Evolutionary conservation across 2,888 invertebrate species (phyloP).

Genomic region (Agrotis clavis): DNA sequence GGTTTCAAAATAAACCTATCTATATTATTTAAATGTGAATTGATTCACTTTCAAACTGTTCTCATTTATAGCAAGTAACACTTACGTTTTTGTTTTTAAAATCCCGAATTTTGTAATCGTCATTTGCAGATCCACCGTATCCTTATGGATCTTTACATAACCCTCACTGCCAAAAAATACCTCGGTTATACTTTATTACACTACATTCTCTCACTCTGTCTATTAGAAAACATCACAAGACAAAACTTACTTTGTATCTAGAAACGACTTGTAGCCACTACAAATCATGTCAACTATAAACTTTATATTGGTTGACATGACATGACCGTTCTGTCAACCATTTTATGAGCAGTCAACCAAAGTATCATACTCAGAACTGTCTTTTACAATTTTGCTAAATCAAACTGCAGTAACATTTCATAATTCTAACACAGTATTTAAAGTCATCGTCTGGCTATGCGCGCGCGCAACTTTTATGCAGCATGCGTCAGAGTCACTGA

Average conservation of each 20-base stretch:
- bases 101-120: too few species aligned
- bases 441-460: constrained; percentile 70
- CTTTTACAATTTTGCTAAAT: constrained; percentile 37
- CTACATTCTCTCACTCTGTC: neutral
- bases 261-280: neutral
- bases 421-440: constrained; percentile 55
- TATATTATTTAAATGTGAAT: neutral
- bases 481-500: constrained; percentile 55
- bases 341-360: constrained; percentile 25
- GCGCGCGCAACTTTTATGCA: constrained; percentile 58
- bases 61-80: neutral
- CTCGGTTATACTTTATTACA: too few species aligned
- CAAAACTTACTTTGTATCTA: constrained; percentile 6
- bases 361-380: constrained; percentile 36
- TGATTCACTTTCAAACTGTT: neutral
- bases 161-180: too few species aligned
- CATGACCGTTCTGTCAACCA: constrained; percentile 9
- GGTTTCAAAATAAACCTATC: neutral
- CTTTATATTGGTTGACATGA: constrained; percentile 16
- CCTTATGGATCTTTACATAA: too few species aligned
- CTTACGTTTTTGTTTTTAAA: neutral
- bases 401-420: constrained; percentile 30
- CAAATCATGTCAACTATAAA: neutral
- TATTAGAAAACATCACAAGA: constrained; percentile 18
- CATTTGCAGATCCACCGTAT: too few species aligned